Evolutionary conservation across 2,888 invertebrate genomes (phyloP).

Genomic region (Nemotelus pantherinus): DNA sequence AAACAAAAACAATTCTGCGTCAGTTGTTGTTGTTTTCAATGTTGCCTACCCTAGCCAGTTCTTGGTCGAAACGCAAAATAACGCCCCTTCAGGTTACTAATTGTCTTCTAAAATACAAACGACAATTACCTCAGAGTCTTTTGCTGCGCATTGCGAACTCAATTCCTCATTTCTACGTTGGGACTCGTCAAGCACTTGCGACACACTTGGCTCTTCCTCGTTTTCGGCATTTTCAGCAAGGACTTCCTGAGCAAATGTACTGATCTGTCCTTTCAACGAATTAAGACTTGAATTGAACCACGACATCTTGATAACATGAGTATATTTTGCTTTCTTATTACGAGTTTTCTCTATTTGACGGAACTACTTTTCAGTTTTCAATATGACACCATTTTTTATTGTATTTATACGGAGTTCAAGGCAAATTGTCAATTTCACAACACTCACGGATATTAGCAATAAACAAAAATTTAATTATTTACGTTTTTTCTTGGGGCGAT

Average conservation of each 20-base stretch:
- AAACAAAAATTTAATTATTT: slow-evolving; percentile 41
- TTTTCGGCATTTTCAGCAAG: slow-evolving; percentile 78
- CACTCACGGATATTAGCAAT: background rate
- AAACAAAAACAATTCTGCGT: too few species aligned
- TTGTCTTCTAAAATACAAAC: background rate
- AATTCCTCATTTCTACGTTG: slow-evolving; percentile 66
- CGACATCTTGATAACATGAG: slow-evolving; percentile 66
- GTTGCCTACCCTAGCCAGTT: too few species aligned
- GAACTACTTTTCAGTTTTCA: background rate
- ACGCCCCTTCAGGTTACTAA: background rate
- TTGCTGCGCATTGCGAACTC: slow-evolving; percentile 68
- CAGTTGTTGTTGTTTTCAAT: too few species aligned
- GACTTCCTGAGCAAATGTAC: slow-evolving; percentile 88
- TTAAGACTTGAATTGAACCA: slow-evolving; percentile 71
- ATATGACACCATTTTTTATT: slow-evolving; percentile 19
- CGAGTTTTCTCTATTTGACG: background rate
- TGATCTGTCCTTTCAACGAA: slow-evolving; percentile 86
- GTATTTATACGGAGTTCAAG: background rate
- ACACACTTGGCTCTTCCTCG: slow-evolving; percentile 55
- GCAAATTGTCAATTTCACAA: background rate
- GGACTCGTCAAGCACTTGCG: slow-evolving; percentile 57
- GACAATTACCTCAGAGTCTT: slow-evolving; percentile 70
- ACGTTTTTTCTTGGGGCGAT: slow-evolving; percentile 28
- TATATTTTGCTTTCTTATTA: background rate
- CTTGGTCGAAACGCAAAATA: background rate